Evolutionary conservation across 2,888 invertebrate species (phyloP).

Genomic region (Amphiduros pacificus): DNA sequence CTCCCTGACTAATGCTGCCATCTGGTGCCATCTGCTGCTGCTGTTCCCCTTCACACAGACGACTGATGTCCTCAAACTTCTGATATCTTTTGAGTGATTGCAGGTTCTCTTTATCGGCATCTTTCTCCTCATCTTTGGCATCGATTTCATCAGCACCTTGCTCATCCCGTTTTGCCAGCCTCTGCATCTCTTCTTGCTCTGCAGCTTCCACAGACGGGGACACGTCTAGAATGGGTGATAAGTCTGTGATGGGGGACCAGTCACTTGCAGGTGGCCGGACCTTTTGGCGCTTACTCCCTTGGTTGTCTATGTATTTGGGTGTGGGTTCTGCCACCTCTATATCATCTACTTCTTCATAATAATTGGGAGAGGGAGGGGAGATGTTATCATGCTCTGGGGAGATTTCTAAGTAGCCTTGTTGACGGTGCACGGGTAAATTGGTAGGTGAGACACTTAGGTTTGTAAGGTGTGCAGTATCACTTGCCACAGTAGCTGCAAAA

Average conservation of each 20-base stretch:
- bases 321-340: constrained; percentile 43
- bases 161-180: constrained; percentile 21
- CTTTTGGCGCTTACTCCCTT: constrained; percentile 53
- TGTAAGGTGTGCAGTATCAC: constrained; percentile 55
- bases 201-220: constrained; percentile 60
- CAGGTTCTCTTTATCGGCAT: background rate
- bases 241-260: constrained; percentile 61
- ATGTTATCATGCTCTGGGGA: constrained; percentile 39
- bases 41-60: constrained; percentile 34
- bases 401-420: constrained; percentile 24
- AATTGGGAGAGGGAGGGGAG: constrained; percentile 28
- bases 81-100: constrained; percentile 43
- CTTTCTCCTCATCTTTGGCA: background rate
- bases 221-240: constrained; percentile 61
- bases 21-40: background rate
- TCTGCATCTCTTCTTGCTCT: constrained; percentile 57
- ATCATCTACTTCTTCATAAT: constrained; percentile 42
- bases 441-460: constrained; percentile 56
- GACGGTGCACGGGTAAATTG: constrained; percentile 31
- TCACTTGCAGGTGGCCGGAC: constrained; percentile 51
- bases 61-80: constrained; percentile 52
- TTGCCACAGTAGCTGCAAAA: constrained; percentile 57
- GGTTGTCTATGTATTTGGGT: constrained; percentile 53
- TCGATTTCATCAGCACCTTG: background rate
- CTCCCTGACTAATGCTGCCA: no score